Base-by-base conservation (phyloP, 2,888 invertebrate species). In the Podotricha telesiphe region DNA sequence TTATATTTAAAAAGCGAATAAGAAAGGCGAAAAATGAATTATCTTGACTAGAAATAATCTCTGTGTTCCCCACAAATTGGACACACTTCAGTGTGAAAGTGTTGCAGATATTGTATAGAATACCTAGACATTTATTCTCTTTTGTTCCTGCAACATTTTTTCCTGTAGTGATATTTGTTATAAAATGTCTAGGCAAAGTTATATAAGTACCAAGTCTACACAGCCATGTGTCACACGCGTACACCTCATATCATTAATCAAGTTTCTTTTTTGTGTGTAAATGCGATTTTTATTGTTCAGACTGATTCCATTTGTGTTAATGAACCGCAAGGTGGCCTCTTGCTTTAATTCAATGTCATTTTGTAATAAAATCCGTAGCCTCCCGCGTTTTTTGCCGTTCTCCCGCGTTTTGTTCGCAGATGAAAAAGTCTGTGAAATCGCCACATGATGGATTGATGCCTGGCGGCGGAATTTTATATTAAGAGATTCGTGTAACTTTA, bases 221-320 rank as follows among this genome's bases (percentile, higher is more conserved):
- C 47, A 59, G n/a, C 75, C 63, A 70, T 74, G 71, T 67, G 65
- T 73, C 56, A 51, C 74, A 68, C 69, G 74, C 65, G 75, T 65
- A 59, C 69, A 73, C 80, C 78, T 79, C 77, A 76, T 81, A 82
- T 90, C 89, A 89, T 91, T 89, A 90, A 91, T 90, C 90, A 91
- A 81, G 79, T 80, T 78, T 74, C 77, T 84, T 89, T 89, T 86
- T 84, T 79, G 79, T 81, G 79, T 80, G 80, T 88, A 87, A 89
- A 91, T 89, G 89, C 87, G 89, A 91, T 91, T 91, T 90, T 89
- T 87, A 90, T 88, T 91, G 86, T 87, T 79, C 80, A 80, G 82
- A 83, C 76, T 82, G 86, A 82, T 79, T 86, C 85, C 88, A 87
- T 89, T 88, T 86, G 86, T 82, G 84, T 80, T 91, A 90, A 91